A percentile compares a stretch with the other conserved stretches of the same genome.
Evolutionary conservation across 2,113 vertebrate genomes (phyloP).

Genomic region (Pristiophorus japonicus): DNA sequence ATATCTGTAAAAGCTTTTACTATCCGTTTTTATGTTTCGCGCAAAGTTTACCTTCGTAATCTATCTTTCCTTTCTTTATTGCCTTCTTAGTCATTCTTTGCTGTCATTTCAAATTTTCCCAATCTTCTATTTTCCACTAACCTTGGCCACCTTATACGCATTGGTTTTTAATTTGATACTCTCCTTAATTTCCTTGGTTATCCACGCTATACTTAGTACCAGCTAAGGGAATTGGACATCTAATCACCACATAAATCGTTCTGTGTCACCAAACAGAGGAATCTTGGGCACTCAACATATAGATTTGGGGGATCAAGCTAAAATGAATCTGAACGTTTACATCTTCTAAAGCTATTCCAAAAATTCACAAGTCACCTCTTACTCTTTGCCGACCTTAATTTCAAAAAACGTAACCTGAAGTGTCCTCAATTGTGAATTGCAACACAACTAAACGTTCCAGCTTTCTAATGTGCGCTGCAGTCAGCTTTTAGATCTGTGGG

Average conservation of each 20-base stretch:
- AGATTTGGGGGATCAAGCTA: not conserved
- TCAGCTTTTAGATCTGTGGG: not conserved
- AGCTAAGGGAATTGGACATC: not conserved
- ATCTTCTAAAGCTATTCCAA: not conserved
- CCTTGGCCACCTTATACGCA: too few relatives aligned
- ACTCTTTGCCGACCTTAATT: not conserved
- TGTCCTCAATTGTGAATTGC: not conserved
- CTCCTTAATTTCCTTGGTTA: too few relatives aligned
- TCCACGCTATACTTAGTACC: too few relatives aligned
- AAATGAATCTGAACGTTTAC: not conserved
- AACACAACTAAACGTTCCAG: not conserved
- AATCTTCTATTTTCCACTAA: too few relatives aligned
- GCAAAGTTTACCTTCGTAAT: too few relatives aligned
- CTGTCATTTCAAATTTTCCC: too few relatives aligned
- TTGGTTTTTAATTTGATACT: too few relatives aligned
- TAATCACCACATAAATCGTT: not conserved
- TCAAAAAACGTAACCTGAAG: not conserved
- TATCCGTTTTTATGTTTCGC: too few relatives aligned
- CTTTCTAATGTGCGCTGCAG: not conserved
- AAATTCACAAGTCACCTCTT: not conserved
- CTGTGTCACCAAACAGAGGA: not conserved
- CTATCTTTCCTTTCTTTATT: too few relatives aligned
- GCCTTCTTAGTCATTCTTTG: too few relatives aligned
- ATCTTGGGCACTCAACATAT: not conserved
- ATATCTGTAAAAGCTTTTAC: too few relatives aligned